Evolutionary conservation across 2,888 invertebrate genomes (phyloP).

Genomic region (Philereme transversata): DNA sequence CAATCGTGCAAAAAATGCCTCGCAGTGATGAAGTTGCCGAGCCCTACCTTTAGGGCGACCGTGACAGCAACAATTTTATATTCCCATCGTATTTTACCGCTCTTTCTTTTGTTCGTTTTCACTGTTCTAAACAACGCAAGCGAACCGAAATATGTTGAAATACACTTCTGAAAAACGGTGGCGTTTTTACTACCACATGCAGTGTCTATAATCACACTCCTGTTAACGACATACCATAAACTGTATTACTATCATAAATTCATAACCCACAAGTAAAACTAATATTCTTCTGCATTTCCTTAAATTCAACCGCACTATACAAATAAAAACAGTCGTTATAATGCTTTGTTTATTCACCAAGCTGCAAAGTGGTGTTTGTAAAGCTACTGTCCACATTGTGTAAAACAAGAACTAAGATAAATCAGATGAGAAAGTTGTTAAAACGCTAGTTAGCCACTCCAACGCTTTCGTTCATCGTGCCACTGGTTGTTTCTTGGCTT

Average conservation of each 20-base stretch:
- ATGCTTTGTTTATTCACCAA: conserved; percentile 24
- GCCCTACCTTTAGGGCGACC: conserved; percentile 37
- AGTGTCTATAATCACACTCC: background rate
- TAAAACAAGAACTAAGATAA: conserved; percentile 24
- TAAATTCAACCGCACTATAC: conserved; percentile 25
- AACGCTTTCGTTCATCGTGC: conserved; percentile 1
- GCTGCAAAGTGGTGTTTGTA: conserved; percentile 7
- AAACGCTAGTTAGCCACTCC: conserved; percentile 11
- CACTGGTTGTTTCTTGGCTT: no score
- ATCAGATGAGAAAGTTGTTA: conserved; percentile 28
- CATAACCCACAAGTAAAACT: conserved; percentile 23
- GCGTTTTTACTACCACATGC: conserved; percentile 2
- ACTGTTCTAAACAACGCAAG: background rate
- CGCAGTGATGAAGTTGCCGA: conserved; percentile 24
- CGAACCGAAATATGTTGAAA: no score
- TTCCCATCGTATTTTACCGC: conserved; percentile 38
- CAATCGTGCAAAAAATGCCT: conserved; percentile 32
- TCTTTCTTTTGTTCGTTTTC: conserved; percentile 34
- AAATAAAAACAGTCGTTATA: conserved; percentile 23
- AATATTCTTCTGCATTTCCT: conserved; percentile 16
- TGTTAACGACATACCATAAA: background rate
- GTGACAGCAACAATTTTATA: conserved; percentile 25
- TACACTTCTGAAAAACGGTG: background rate
- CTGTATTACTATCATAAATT: background rate
- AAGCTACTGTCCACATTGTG: conserved; percentile 20